These are phyloP conservation scores for Platycnemis pennipes DNA, from an alignment of 2,888 invertebrate genomes.

Conservation along the genomic window DNA sequence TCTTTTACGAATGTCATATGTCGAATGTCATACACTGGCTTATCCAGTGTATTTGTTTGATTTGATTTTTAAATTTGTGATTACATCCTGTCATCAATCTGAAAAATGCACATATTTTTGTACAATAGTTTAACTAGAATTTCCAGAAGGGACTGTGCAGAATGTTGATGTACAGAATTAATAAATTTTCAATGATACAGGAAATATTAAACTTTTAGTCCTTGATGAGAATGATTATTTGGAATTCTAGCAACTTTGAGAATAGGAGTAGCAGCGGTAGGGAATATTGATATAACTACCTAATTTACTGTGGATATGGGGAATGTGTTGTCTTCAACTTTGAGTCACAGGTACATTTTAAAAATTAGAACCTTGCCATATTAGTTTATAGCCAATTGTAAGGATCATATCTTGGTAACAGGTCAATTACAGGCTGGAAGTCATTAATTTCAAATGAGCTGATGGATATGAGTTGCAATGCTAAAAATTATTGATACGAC, in stretches of 20 bases:
- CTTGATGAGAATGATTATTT: background rate
- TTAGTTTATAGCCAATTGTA: background rate
- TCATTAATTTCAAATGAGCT: background rate
- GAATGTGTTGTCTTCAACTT: background rate
- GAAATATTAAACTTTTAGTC: background rate
- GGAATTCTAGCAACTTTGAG: background rate
- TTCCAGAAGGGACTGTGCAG: background rate
- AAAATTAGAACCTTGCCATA: background rate
- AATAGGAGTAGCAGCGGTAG: background rate
- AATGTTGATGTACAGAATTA: background rate
- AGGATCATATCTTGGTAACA: slow-evolving; percentile 5
- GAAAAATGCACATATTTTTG: slow-evolving; percentile 61
- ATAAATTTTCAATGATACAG: background rate
- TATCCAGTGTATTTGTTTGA: background rate
- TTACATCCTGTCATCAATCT: slow-evolving; percentile 29
- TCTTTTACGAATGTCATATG: slow-evolving; percentile 33
- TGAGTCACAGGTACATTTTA: background rate
- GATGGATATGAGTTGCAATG: background rate
- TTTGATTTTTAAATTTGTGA: slow-evolving; percentile 25
- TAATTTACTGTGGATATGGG: background rate
- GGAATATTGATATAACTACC: background rate
- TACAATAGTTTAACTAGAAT: slow-evolving; percentile 42
- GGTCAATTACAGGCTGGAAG: background rate
- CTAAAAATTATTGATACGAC: too few relatives aligned
- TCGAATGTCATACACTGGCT: background rate